Conservation (phyloP, 2,113 vertebrate species). For the Mirounga angustirostris region DNA sequence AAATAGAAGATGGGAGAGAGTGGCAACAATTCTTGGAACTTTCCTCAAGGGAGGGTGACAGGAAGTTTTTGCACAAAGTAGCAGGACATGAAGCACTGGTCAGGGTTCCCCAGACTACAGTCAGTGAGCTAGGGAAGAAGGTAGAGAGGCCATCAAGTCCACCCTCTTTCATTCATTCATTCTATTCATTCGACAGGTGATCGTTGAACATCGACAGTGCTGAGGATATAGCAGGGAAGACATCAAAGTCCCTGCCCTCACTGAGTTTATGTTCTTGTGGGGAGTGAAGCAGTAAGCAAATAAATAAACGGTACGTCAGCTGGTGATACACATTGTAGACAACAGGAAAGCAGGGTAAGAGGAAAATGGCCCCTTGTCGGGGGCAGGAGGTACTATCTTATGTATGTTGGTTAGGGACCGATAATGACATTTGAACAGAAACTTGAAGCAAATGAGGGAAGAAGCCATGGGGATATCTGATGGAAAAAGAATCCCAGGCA, state of each 20-base stretch:
- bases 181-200: background rate
- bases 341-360: background rate
- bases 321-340: background rate
- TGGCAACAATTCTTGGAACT: constrained; percentile 51
- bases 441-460: background rate
- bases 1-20: constrained; percentile 32
- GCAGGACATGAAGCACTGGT: background rate
- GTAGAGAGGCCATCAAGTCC: background rate
- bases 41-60: background rate
- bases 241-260: background rate
- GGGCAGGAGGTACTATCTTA: background rate
- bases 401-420: background rate
- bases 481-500: background rate
- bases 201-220: background rate
- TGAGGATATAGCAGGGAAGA: background rate
- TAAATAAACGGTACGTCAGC: background rate
- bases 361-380: background rate
- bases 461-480: background rate
- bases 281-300: background rate
- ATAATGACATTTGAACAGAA: constrained; percentile 11
- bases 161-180: background rate
- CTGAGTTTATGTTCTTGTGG: background rate
- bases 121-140: background rate
- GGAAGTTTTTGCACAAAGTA: background rate
- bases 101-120: background rate